Evolutionary conservation across 2,797 vertebrate species (phyloP).

Genomic region (Leptodactylus fallax): DNA sequence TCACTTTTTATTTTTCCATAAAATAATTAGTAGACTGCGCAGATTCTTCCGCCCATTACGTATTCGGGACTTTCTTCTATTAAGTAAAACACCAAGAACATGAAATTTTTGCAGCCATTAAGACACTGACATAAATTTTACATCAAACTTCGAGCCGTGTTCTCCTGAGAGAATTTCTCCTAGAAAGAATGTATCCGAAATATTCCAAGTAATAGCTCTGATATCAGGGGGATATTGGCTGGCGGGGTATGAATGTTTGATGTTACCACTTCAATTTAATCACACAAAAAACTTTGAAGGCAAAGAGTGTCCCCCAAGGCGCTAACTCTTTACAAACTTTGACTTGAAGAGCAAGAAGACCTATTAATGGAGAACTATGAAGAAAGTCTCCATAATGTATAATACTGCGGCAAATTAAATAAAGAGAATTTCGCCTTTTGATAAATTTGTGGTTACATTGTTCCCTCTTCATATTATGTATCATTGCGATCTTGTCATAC

Average conservation of each 20-base stretch:
- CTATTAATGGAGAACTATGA: background rate
- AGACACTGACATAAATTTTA: conserved; percentile 35
- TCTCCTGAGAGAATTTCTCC: background rate
- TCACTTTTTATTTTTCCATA: background rate
- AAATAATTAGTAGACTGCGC: background rate
- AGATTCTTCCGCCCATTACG: background rate
- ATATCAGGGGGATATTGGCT: conserved; percentile 11
- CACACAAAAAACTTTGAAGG: conserved; percentile 33
- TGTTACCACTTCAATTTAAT: conserved; percentile 36
- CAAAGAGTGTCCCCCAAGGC: background rate
- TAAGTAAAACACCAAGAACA: background rate
- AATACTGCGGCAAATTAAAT: background rate
- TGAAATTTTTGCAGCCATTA: background rate
- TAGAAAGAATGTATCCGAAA: conserved; percentile 24
- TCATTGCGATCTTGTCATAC: no score
- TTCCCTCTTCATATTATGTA: no score
- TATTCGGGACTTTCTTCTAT: background rate
- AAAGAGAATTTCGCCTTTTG: no score
- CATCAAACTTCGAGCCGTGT: conserved; percentile 26
- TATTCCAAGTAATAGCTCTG: no score
- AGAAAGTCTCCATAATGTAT: background rate
- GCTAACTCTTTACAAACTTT: background rate
- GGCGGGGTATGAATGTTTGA: conserved; percentile 41
- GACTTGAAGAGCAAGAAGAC: background rate
- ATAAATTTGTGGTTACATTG: no score